Percentiles rank a stretch among this genome's conserved stretches.
Evolutionary conservation across 2,113 vertebrate species (phyloP).

Genomic region (Rhinichthys klamathensis): DNA sequence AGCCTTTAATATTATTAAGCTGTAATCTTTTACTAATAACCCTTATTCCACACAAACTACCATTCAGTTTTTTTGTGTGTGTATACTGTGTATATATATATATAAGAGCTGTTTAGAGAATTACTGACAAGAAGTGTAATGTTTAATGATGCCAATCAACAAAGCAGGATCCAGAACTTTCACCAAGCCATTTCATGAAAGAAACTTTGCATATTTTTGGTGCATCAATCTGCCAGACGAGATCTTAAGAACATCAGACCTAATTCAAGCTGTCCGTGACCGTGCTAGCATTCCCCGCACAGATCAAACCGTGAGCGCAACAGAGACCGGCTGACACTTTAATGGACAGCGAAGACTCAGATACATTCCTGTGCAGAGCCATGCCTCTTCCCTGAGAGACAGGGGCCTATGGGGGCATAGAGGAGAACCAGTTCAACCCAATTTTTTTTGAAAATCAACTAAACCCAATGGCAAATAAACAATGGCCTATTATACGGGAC

Average conservation of each 20-base stretch:
- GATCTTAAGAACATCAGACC: conserved; percentile 35
- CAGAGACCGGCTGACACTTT: conserved; percentile 9
- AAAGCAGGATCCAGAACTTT: background rate
- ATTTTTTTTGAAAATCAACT: background rate
- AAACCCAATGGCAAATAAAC: background rate
- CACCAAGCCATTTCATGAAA: background rate
- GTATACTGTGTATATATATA: too few relatives aligned
- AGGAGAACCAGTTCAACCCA: background rate
- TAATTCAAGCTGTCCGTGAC: conserved; percentile 17
- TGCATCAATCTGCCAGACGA: conserved; percentile 14
- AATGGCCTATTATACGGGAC: background rate
- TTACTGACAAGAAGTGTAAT: too few relatives aligned
- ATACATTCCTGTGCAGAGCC: conserved; percentile 42
- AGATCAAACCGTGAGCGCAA: conserved; percentile 4
- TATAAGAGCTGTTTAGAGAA: too few relatives aligned
- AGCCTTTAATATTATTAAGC: background rate
- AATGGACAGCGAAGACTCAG: conserved; percentile 17
- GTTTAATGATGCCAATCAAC: background rate
- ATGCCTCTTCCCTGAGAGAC: conserved; percentile 22
- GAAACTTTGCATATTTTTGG: background rate
- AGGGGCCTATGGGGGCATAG: conserved; percentile 7
- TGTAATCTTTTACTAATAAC: background rate
- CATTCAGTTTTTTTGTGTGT: background rate
- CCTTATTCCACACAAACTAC: background rate
- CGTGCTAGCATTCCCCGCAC: conserved; percentile 10